These are phyloP conservation scores for Amblyjoppa fuscipennis DNA, from an alignment of 2,888 invertebrate species.

Conservation along the genomic window DNA sequence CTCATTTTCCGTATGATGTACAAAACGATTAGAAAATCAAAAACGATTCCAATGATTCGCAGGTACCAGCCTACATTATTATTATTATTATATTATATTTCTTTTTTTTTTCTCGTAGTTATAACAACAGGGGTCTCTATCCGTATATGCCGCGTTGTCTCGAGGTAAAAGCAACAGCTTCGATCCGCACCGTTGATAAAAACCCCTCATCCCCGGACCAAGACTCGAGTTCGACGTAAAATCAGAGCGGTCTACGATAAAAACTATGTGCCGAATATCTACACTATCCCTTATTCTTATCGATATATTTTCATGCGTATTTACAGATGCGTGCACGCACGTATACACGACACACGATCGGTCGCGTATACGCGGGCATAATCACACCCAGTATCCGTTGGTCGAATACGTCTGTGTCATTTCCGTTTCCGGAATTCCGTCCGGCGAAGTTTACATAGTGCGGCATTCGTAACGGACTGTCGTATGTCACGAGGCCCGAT, in stretches of 20 bases:
- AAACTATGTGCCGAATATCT: conserved; percentile 47
- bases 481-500: neutral
- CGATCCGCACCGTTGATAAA: conserved; percentile 20
- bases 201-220: conserved; percentile 1
- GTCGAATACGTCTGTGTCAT: conserved; percentile 9
- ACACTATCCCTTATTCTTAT: conserved; percentile 52
- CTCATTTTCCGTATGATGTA: conserved; percentile 33
- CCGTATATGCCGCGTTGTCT: conserved; percentile 19
- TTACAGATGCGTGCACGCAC: conserved; percentile 54
- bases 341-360: conserved; percentile 14
- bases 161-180: conserved; percentile 23
- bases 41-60: conserved; percentile 62
- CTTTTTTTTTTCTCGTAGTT: conserved; percentile 31
- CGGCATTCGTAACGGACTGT: neutral
- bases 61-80: conserved; percentile 71
- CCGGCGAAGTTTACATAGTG: neutral
- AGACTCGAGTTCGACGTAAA: conserved; percentile 65
- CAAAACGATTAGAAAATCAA: conserved; percentile 68
- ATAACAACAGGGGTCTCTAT: conserved; percentile 47
- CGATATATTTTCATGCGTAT: conserved; percentile 59
- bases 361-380: conserved; percentile 33
- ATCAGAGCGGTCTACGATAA: conserved; percentile 60
- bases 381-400: conserved; percentile 53
- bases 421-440: neutral
- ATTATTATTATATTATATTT: conserved; percentile 44